These are phyloP conservation scores for Bacillus rossius DNA, from an alignment of 1,140 invertebrate species.

Conservation along the genomic window DNA sequence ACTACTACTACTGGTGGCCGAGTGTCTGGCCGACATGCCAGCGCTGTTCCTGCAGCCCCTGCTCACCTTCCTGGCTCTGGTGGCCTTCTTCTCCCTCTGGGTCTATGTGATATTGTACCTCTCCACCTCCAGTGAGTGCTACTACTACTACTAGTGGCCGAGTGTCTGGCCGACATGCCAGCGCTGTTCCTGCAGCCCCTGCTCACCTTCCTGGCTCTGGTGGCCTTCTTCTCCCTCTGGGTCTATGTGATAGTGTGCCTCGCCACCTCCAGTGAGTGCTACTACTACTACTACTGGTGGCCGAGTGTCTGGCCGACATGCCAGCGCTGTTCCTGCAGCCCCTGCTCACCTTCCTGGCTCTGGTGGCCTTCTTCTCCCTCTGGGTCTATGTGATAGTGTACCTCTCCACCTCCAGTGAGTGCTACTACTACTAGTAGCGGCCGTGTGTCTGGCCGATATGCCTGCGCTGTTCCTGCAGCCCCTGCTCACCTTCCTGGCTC, in stretches of 20 bases:
- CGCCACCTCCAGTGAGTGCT: slow-evolving; percentile 64
- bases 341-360: slow-evolving; percentile 72
- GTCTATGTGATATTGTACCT: slow-evolving; percentile 66
- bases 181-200: slow-evolving; percentile 83
- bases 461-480: slow-evolving; percentile 86
- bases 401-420: slow-evolving; percentile 65
- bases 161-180: slow-evolving; percentile 74
- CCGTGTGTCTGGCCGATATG: no score
- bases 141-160: no score
- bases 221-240: slow-evolving; percentile 82
- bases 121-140: slow-evolving; percentile 64
- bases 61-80: slow-evolving; percentile 72
- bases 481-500: slow-evolving; percentile 72
- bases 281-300: no score
- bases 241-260: slow-evolving; percentile 66
- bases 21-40: slow-evolving; percentile 74
- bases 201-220: slow-evolving; percentile 72
- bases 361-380: slow-evolving; percentile 74
- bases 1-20: no score
- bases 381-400: slow-evolving; percentile 76
- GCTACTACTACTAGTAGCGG: no score
- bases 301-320: no score
- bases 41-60: slow-evolving; percentile 83
- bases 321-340: slow-evolving; percentile 86
- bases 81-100: slow-evolving; percentile 82